These are phyloP conservation scores for Teleogryllus occipitalis DNA, from an alignment of 1,140 invertebrate species.

Conservation along the genomic window DNA sequence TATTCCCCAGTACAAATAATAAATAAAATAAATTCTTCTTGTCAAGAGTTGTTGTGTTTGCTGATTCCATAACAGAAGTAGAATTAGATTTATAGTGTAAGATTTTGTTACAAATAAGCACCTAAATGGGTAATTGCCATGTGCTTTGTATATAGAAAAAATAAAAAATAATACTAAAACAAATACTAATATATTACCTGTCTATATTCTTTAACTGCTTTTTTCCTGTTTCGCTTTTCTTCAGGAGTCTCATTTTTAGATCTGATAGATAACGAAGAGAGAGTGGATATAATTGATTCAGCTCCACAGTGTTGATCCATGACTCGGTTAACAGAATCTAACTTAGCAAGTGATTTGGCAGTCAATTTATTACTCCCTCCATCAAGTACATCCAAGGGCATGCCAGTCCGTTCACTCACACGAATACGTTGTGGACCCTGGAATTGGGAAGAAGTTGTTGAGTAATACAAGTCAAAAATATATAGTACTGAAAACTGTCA, in stretches of 20 bases:
- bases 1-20: too few relatives aligned
- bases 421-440: conserved; percentile 52
- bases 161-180: neutral
- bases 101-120: too few relatives aligned
- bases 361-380: conserved; percentile 50
- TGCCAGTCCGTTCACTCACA: conserved; percentile 61
- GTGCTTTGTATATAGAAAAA: conserved; percentile 24
- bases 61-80: too few relatives aligned
- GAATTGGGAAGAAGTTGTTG: neutral
- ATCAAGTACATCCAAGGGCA: conserved; percentile 56
- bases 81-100: too few relatives aligned
- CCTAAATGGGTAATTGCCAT: too few relatives aligned
- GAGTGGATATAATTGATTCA: conserved; percentile 57
- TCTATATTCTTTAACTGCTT: conserved; percentile 72
- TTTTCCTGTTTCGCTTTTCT: conserved; percentile 72
- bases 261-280: conserved; percentile 62
- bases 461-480: neutral
- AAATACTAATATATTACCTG: conserved; percentile 37
- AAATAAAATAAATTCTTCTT: too few relatives aligned
- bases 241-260: conserved; percentile 74
- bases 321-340: conserved; percentile 41
- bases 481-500: neutral
- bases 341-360: conserved; percentile 54
- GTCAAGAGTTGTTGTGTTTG: too few relatives aligned
- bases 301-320: conserved; percentile 35